These are phyloP conservation scores for Apis dorsata DNA, from an alignment of 1,140 invertebrate genomes.

Conservation along the genomic window DNA sequence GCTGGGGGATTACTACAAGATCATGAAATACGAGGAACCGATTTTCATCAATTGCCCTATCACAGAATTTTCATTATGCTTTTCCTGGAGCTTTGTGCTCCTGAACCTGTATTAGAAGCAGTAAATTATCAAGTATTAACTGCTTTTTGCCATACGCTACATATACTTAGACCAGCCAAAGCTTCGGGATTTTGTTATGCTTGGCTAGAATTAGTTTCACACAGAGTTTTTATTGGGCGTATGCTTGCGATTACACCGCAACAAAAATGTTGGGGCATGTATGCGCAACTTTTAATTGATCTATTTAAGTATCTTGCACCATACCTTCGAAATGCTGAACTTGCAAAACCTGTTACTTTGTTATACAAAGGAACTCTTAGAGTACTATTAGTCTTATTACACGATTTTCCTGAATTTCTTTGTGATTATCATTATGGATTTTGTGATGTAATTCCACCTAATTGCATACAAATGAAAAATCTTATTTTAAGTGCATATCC, in stretches of 20 bases:
- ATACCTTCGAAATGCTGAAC: constrained; percentile 97
- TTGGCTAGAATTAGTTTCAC: constrained; percentile 98
- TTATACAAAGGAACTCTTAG: constrained; percentile 98
- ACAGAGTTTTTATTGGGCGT: constrained; percentile 96
- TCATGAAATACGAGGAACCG: constrained; percentile 91
- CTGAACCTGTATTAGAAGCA: constrained; percentile 94
- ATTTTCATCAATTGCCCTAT: constrained; percentile 98
- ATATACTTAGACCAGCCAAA: constrained; percentile 95
- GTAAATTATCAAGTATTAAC: constrained; percentile 95
- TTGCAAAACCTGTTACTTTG: constrained; percentile 94
- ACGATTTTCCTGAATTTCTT: constrained; percentile 99
- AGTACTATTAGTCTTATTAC: constrained; percentile 96
- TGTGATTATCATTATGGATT: constrained; percentile 99
- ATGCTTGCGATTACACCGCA: constrained; percentile 94
- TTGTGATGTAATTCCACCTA: constrained; percentile 99
- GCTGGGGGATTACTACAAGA: constrained; percentile 96
- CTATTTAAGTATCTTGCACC: constrained; percentile 98
- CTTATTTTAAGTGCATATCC: constrained; percentile 98
- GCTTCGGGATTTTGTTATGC: constrained; percentile 98
- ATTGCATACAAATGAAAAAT: constrained; percentile 99
- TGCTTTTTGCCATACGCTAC: constrained; percentile 94
- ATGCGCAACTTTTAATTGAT: constrained; percentile 95
- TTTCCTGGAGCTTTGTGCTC: constrained; percentile 96
- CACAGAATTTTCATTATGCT: constrained; percentile 98
- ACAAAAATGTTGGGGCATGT: constrained; percentile 93